phyloP scores from a whole-genome alignment of 92 coral and sea anemone genomes.

The Desmophyllum pertusum region DNA sequence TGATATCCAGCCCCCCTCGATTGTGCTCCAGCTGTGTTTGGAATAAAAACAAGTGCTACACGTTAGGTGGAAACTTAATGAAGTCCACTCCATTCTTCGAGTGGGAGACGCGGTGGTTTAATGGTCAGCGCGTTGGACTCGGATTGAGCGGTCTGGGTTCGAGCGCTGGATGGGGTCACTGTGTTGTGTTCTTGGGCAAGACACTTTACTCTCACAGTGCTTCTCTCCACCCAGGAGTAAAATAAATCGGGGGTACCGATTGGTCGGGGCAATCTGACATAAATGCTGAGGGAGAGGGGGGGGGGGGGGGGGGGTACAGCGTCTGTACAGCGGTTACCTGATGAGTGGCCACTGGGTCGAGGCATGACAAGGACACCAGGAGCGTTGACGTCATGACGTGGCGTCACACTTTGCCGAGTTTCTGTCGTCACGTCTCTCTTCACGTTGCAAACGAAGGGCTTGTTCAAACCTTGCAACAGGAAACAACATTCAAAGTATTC shows the following conservation, averaged over 20 bases:
- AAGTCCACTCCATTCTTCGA: no score
- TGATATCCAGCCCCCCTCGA: constrained; percentile 62
- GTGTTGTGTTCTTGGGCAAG: no score
- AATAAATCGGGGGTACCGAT: no score
- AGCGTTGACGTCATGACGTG: constrained; percentile 80
- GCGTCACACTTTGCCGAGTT: constrained; percentile 23
- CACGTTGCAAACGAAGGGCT: constrained; percentile 62
- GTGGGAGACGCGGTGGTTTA: no score
- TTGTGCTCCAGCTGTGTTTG: constrained; percentile 77
- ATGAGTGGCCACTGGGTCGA: constrained; percentile 84
- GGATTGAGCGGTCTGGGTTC: no score
- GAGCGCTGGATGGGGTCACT: no score
- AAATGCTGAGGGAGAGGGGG: no score
- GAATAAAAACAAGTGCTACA: not conserved
- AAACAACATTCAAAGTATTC: not conserved
- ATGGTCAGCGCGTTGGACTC: no score
- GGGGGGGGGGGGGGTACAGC: no score
- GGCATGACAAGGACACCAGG: constrained; percentile 95
- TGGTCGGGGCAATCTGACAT: no score
- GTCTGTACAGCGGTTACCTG: constrained; percentile 63
- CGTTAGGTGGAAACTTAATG: not conserved
- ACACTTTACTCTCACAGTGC: no score
- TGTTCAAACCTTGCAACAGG: constrained; percentile 40
- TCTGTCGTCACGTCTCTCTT: constrained; percentile 10
- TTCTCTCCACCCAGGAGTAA: no score